A percentile compares a stretch with the other conserved stretches of the same genome.
phyloP scores from a whole-genome alignment of 2,888 invertebrate genomes.

The Notocelia uddmanniana region DNA sequence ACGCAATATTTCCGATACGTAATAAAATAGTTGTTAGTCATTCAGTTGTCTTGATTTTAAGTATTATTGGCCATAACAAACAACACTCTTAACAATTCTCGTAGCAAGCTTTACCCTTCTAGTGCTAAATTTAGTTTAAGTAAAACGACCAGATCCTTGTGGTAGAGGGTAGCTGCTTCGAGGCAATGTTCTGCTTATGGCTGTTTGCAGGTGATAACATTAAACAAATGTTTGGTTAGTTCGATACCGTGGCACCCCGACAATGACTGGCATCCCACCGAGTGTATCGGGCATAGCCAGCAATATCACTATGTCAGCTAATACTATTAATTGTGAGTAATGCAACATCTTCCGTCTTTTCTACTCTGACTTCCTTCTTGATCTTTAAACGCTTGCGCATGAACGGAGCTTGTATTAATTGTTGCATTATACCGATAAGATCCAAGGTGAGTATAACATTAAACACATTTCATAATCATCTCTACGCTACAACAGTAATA shows the following conservation, averaged over 20 bases:
- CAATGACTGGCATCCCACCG: slow-evolving; percentile 59
- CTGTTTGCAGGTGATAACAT: slow-evolving; percentile 85
- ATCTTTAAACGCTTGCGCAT: slow-evolving; percentile 41
- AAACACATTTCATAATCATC: slow-evolving; percentile 10
- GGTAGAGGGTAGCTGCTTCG: slow-evolving; percentile 71
- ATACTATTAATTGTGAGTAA: slow-evolving; percentile 75
- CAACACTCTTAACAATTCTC: not conserved
- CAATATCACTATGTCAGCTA: slow-evolving; percentile 67
- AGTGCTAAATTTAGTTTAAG: slow-evolving; percentile 23
- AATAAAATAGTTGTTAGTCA: not conserved
- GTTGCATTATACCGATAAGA: slow-evolving; percentile 34
- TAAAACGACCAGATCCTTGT: slow-evolving; percentile 30
- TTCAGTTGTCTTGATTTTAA: not conserved
- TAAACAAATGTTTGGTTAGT: slow-evolving; percentile 85
- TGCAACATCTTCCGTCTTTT: slow-evolving; percentile 48
- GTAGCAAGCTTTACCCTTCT: slow-evolving; percentile 28
- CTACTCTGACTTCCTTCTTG: slow-evolving; percentile 30
- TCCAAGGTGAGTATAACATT: slow-evolving; percentile 30
- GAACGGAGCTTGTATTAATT: slow-evolving; percentile 31
- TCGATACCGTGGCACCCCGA: slow-evolving; percentile 79
- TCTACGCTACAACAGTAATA: slow-evolving; percentile 5
- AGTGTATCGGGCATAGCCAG: slow-evolving; percentile 56
- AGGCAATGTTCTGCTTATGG: slow-evolving; percentile 77
- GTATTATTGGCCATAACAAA: not conserved
- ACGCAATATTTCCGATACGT: not conserved